Percentiles rank a stretch among this genome's conserved stretches.
phyloP scores from a whole-genome alignment of 1,140 invertebrate genomes.

The Maconellicoccus hirsutus region DNA sequence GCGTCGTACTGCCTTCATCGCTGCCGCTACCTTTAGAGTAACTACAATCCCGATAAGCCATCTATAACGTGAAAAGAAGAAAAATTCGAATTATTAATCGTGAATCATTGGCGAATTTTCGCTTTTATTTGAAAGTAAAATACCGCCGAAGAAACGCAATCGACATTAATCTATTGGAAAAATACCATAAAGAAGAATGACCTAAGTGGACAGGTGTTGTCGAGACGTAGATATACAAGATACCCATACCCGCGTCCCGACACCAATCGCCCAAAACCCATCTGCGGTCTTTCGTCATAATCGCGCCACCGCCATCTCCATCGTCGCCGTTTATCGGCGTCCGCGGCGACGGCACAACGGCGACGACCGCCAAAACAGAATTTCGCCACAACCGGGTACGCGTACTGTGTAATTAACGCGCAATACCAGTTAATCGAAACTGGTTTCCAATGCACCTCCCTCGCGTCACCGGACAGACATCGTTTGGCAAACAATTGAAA shows the following conservation, averaged over 20 bases:
- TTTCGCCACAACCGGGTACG: not conserved
- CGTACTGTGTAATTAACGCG: not conserved
- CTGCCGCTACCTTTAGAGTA: slow-evolving; percentile 8
- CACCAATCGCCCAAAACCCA: no score
- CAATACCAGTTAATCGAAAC: slow-evolving; percentile 8
- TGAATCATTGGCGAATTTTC: no score
- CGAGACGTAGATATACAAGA: no score
- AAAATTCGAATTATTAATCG: no score
- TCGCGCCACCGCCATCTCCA: not conserved
- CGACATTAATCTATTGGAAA: no score
- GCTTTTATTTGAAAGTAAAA: no score
- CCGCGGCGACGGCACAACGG: not conserved
- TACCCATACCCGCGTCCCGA: no score
- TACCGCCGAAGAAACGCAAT: no score
- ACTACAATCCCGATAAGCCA: slow-evolving; percentile 6
- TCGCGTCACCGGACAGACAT: not conserved
- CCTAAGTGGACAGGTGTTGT: no score
- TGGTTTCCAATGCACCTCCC: slow-evolving; percentile 4
- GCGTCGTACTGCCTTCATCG: slow-evolving; percentile 5
- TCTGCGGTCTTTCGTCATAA: not conserved
- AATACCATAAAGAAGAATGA: no score
- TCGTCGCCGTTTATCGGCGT: no score
- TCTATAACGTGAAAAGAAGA: no score
- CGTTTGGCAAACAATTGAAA: slow-evolving; percentile 1
- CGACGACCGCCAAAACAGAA: not conserved